phyloP scores from a whole-genome alignment of 2,888 invertebrate species.

The Synanthedon myopaeformis region DNA sequence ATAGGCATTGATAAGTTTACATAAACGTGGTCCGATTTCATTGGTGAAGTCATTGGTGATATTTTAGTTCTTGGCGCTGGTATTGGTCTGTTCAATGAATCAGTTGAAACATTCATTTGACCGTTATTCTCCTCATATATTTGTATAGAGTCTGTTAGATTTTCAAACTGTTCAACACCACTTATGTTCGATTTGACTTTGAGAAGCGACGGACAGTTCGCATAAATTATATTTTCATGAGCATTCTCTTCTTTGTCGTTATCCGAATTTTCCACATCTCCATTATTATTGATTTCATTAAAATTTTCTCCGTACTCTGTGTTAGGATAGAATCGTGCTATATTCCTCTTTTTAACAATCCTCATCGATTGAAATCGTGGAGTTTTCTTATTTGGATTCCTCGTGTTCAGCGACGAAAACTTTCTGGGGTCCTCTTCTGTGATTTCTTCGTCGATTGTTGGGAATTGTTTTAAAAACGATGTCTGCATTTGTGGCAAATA shows the following conservation, averaged over 20 bases:
- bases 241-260: conserved; percentile 15
- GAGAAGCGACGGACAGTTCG: conserved; percentile 50
- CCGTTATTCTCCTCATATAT: conserved; percentile 67
- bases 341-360: conserved; percentile 51
- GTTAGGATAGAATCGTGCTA: conserved; percentile 63
- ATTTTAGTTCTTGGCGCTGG: conserved; percentile 71
- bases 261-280: conserved; percentile 27
- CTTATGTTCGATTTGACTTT: conserved; percentile 47
- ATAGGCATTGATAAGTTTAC: conserved; percentile 70
- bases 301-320: conserved; percentile 62
- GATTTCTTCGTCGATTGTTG: conserved; percentile 49
- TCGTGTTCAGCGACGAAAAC: conserved; percentile 57
- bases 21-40: conserved; percentile 68
- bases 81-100: conserved; percentile 65
- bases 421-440: conserved; percentile 41
- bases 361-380: conserved; percentile 64
- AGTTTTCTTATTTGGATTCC: conserved; percentile 37
- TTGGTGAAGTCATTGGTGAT: conserved; percentile 40
- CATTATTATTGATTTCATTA: conserved; percentile 59
- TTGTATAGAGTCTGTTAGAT: conserved; percentile 76
- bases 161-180: conserved; percentile 68
- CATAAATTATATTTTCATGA: conserved; percentile 48
- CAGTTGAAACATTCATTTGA: conserved; percentile 38
- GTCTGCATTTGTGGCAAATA: conserved; percentile 56
- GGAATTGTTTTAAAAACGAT: conserved; percentile 52